Conservation (phyloP, 1,140 invertebrate species). For the Tetramorium parvispinum region DNA sequence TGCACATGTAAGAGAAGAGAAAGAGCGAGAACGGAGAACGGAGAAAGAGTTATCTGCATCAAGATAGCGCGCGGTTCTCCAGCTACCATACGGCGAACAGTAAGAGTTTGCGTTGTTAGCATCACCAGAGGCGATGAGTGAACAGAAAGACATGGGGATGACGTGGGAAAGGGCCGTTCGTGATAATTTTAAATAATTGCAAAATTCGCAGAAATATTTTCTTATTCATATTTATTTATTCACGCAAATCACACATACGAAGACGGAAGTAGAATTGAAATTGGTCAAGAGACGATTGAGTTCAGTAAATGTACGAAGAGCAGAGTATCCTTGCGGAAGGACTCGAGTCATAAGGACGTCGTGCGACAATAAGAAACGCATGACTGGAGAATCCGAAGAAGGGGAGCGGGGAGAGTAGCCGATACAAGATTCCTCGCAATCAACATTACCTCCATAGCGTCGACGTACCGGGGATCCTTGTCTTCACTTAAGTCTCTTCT, state of each 20-base stretch:
- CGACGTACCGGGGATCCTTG: conserved; percentile 59
- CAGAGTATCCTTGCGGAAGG: conserved; percentile 41
- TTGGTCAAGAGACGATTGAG: conserved; percentile 44
- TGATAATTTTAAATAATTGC: not conserved
- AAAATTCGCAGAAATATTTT: not conserved
- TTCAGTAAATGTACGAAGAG: not conserved
- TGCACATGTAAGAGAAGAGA: conserved; percentile 24
- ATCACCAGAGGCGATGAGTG: not conserved
- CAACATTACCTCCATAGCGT: conserved; percentile 72
- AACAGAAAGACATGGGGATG: not conserved
- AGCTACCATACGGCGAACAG: conserved; percentile 27
- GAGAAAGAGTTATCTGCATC: conserved; percentile 63
- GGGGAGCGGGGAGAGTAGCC: conserved; percentile 40
- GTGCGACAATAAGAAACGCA: conserved; percentile 64
- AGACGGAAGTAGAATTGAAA: conserved; percentile 27
- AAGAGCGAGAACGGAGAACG: conserved; percentile 31
- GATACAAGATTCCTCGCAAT: conserved; percentile 76
- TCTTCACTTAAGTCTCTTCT: conserved; percentile 12
- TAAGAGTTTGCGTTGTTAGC: not conserved
- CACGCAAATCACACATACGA: not conserved
- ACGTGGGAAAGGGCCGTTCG: not conserved
- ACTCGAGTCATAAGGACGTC: conserved; percentile 46
- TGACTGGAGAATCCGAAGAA: conserved; percentile 35
- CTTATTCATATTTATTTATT: conserved; percentile 12
- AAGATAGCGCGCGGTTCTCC: conserved; percentile 46